Conservation (phyloP, 1,140 invertebrate genomes). For the Tetramorium alpestre region DNA sequence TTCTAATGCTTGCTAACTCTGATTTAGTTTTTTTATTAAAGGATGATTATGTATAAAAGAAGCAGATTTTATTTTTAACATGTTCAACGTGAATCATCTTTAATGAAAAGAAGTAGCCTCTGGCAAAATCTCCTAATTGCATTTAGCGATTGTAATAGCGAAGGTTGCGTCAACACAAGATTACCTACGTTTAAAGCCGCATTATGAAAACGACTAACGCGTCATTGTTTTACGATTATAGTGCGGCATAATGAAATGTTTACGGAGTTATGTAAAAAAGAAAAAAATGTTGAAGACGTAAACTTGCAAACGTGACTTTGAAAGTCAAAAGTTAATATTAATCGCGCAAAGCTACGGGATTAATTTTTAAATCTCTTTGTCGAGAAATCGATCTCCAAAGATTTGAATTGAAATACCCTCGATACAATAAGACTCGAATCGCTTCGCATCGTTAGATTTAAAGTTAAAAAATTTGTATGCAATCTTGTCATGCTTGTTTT, state of each 20-base stretch:
- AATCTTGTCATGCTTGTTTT: conserved; percentile 25
- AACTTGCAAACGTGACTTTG: neutral
- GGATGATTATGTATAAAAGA: neutral
- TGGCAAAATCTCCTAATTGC: neutral
- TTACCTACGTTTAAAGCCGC: conserved; percentile 36
- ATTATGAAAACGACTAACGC: conserved; percentile 1
- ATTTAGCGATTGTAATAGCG: conserved; percentile 21
- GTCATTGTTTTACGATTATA: conserved; percentile 20
- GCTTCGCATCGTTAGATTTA: neutral
- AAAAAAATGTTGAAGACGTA: neutral
- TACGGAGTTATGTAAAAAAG: neutral
- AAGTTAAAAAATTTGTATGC: conserved; percentile 20
- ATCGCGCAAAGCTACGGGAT: neutral
- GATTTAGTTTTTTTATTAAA: neutral
- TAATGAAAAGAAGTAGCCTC: conserved; percentile 16
- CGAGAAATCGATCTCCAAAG: neutral
- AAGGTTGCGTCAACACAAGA: conserved; percentile 14
- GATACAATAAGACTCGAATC: neutral
- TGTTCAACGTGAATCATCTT: conserved; percentile 9
- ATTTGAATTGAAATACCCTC: neutral
- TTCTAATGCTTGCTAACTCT: no score
- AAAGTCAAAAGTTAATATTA: neutral
- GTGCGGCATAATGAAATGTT: conserved; percentile 30
- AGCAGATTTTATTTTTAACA: neutral
- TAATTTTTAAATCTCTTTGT: neutral